Evolutionary conservation across 2,113 vertebrate genomes (phyloP).

Genomic region (Ivindomyrus marchei): DNA sequence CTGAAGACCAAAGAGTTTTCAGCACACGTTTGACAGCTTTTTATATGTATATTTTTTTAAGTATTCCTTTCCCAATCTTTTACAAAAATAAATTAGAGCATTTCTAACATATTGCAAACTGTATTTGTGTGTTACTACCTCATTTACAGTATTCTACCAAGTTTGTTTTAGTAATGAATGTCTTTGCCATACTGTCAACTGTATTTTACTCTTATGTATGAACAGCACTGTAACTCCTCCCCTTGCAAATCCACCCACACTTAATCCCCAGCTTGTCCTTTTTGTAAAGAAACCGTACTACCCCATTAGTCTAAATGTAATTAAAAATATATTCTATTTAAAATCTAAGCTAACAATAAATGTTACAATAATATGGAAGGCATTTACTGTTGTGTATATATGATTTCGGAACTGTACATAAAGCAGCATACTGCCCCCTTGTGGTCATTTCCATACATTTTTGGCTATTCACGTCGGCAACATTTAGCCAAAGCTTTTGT

Average conservation of each 20-base stretch:
- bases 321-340: slow-evolving; percentile 11
- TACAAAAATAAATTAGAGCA: background rate
- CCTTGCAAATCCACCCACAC: background rate
- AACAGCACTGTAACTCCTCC: slow-evolving; percentile 16
- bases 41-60: background rate
- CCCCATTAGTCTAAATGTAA: background rate
- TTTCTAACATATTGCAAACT: slow-evolving; percentile 18
- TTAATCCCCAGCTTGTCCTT: background rate
- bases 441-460: background rate
- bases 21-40: background rate
- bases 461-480: background rate
- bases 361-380: background rate
- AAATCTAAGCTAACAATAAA: slow-evolving; percentile 14
- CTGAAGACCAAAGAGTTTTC: background rate
- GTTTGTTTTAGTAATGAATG: background rate
- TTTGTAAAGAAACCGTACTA: slow-evolving; percentile 19
- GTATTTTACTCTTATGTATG: background rate
- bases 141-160: slow-evolving; percentile 13
- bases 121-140: slow-evolving; percentile 22
- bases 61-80: background rate
- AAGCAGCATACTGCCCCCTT: background rate
- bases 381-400: background rate
- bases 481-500: background rate
- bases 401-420: background rate
- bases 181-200: slow-evolving; percentile 7